Conservation (phyloP, 2,888 invertebrate species). For the Drosophila mulleri region DNA sequence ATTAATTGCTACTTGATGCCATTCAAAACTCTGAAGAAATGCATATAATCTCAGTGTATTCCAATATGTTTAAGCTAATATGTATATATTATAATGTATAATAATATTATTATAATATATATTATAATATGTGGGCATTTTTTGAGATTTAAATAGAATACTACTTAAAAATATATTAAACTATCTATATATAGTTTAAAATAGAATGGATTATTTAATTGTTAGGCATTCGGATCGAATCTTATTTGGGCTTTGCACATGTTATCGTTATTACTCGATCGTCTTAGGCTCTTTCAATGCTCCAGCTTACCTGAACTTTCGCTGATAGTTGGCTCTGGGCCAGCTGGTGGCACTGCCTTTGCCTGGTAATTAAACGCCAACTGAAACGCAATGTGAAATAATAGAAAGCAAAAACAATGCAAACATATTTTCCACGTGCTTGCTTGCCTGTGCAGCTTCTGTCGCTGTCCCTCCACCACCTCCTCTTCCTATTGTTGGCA, state of each 20-base stretch:
- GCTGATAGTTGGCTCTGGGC: slow-evolving; percentile 19
- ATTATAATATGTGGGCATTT: too few species aligned
- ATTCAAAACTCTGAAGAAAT: too few species aligned
- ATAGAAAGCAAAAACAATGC: slow-evolving; percentile 51
- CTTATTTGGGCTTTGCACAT: background rate
- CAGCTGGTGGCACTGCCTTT: slow-evolving; percentile 57
- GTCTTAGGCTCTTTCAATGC: background rate
- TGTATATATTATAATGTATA: too few species aligned
- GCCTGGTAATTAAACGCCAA: slow-evolving; percentile 69
- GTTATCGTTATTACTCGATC: background rate
- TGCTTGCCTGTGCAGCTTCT: slow-evolving; percentile 39
- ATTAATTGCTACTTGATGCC: too few species aligned
- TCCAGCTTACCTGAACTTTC: slow-evolving; percentile 37
- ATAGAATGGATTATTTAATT: too few species aligned
- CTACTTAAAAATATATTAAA: too few species aligned
- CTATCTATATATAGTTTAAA: too few species aligned
- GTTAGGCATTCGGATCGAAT: background rate
- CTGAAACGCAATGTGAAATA: slow-evolving; percentile 18
- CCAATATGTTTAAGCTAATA: too few species aligned
- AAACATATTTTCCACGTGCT: slow-evolving; percentile 69
- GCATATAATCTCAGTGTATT: too few species aligned
- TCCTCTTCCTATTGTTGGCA: slow-evolving; percentile 37
- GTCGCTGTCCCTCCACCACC: slow-evolving; percentile 10
- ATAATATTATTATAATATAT: too few species aligned
- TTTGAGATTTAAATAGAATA: too few species aligned